These are phyloP conservation scores for Apoda limacodes DNA, from an alignment of 2,888 invertebrate species.

Conservation along the genomic window DNA sequence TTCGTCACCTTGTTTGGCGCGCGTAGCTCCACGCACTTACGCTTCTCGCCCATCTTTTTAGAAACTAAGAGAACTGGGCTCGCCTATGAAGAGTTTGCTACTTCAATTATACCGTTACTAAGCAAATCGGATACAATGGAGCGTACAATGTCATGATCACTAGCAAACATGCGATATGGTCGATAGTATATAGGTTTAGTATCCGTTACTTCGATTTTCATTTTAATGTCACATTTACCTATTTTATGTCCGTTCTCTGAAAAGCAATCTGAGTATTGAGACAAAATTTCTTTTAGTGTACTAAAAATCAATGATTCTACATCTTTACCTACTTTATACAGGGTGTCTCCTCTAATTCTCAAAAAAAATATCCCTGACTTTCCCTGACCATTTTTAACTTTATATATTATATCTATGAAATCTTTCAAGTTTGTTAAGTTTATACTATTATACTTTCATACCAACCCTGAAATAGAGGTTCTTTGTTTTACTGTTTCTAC, in stretches of 20 bases:
- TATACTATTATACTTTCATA: too few species aligned
- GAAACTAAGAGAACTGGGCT: constrained; percentile 13
- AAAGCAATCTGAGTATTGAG: constrained; percentile 5
- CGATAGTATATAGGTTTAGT: constrained; percentile 1
- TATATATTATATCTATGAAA: too few species aligned
- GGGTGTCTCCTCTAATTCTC: too few species aligned
- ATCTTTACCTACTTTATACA: too few species aligned
- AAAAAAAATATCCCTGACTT: too few species aligned
- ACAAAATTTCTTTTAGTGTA: background rate
- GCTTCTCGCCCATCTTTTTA: constrained; percentile 7
- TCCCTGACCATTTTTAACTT: too few species aligned
- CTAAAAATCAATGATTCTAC: too few species aligned
- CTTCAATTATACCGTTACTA: constrained; percentile 4
- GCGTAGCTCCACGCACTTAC: constrained; percentile 8
- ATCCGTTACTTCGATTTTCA: constrained; percentile 5
- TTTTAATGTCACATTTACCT: constrained; percentile 3
- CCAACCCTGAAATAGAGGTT: too few species aligned
- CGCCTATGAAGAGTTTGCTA: constrained; percentile 7
- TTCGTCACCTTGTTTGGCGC: constrained; percentile 6
- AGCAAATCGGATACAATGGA: constrained; percentile 6
- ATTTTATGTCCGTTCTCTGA: background rate
- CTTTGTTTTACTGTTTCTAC: too few species aligned
- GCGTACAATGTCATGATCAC: constrained; percentile 2
- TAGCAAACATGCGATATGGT: constrained; percentile 6
- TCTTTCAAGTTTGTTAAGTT: too few species aligned